These are phyloP conservation scores for Caenorhabditis sinica DNA, from an alignment of 2,888 invertebrate genomes.

Conservation along the genomic window DNA sequence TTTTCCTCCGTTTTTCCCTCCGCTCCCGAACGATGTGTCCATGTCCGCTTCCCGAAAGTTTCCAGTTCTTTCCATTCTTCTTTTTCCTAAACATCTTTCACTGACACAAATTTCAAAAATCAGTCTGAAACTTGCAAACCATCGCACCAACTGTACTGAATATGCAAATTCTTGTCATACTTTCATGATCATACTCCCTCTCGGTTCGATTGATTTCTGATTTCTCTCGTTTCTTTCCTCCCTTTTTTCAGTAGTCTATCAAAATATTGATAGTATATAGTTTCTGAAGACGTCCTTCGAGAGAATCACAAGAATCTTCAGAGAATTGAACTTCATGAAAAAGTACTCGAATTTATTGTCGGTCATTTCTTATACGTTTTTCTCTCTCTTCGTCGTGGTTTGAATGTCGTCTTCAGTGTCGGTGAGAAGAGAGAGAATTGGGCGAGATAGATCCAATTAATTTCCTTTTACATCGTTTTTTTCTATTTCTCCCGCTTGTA, in stretches of 20 bases:
- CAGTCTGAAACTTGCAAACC: neutral
- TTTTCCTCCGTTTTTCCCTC: neutral
- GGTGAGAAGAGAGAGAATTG: constrained; percentile 9
- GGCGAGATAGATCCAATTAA: constrained; percentile 47
- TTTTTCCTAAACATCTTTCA: neutral
- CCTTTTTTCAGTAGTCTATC: constrained; percentile 8
- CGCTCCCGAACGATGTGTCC: neutral
- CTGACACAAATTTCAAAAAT: constrained; percentile 14
- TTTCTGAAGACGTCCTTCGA: constrained; percentile 11
- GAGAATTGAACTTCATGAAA: constrained; percentile 1
- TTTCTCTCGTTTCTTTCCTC: constrained; percentile 18
- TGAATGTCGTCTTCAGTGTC: neutral
- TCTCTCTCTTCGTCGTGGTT: constrained; percentile 3
- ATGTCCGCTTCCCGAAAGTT: constrained; percentile 6
- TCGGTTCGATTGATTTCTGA: constrained; percentile 32
- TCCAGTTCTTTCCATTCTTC: constrained; percentile 13
- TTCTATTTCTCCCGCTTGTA: neutral
- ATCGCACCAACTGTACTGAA: constrained; percentile 21
- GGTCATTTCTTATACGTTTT: constrained; percentile 15
- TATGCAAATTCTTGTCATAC: constrained; percentile 21
- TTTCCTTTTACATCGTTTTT: constrained; percentile 33
- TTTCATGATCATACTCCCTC: neutral
- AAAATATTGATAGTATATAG: constrained; percentile 7
- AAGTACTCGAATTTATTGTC: constrained; percentile 28
- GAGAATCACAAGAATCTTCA: constrained; percentile 4